Evolutionary conservation across 2,113 vertebrate species (phyloP).

Genomic region (Hepsetus odoe): DNA sequence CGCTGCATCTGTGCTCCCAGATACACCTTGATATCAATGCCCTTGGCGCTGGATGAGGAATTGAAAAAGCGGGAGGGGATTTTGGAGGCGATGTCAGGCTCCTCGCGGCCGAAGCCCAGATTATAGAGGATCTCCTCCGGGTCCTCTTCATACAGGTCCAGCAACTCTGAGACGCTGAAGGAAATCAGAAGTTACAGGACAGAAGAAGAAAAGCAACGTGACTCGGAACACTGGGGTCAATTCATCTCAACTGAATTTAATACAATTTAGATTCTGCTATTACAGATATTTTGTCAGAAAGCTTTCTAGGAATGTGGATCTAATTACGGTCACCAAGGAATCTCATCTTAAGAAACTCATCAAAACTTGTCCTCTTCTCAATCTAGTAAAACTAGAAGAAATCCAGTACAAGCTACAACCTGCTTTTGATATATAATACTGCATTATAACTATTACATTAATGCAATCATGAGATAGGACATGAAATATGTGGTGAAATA

Average conservation of each 20-base stretch:
- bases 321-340: no score
- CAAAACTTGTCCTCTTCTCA: no score
- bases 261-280: no score
- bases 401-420: no score
- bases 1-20: conserved; percentile 94
- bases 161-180: conserved; percentile 91
- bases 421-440: no score
- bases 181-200: background rate
- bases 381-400: no score
- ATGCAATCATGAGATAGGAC: no score
- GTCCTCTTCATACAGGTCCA: conserved; percentile 97
- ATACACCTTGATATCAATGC: conserved; percentile 98
- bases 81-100: conserved; percentile 92
- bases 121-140: conserved; percentile 96
- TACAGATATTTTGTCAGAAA: no score
- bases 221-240: background rate
- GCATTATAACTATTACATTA: no score
- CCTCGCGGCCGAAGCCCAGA: conserved; percentile 95
- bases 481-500: no score
- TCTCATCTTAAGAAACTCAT: no score
- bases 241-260: background rate
- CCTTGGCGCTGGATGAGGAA: conserved; percentile 84
- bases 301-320: no score
- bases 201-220: background rate
- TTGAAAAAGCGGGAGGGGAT: conserved; percentile 94